phyloP scores from a whole-genome alignment of 2,113 vertebrate genomes.

The Craseonycteris thonglongyai region DNA sequence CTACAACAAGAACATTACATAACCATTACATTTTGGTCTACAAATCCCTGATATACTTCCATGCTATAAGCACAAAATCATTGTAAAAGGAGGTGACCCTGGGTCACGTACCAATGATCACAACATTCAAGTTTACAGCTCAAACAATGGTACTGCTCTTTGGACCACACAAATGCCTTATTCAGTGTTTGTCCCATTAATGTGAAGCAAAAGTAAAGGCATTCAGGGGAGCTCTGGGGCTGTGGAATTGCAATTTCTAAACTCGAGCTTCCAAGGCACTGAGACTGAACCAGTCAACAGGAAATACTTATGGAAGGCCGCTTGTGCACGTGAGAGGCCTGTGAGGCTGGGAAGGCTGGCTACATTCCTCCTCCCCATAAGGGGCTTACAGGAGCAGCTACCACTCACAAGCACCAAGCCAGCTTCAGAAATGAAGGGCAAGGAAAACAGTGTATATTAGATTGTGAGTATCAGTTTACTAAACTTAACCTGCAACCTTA shows the following conservation, averaged over 20 bases:
- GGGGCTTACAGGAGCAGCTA: background rate
- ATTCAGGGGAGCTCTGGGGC: background rate
- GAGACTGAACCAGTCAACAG: background rate
- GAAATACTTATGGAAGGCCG: background rate
- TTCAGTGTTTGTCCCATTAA: background rate
- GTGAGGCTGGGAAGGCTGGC: background rate
- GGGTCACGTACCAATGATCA: background rate
- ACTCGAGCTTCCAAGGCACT: background rate
- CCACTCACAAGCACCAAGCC: background rate
- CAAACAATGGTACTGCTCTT: background rate
- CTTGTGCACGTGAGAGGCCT: too few relatives aligned
- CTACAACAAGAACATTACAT: constrained; percentile 53
- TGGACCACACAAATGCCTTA: background rate
- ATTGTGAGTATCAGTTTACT: background rate
- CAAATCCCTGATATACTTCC: background rate
- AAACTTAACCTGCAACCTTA: background rate
- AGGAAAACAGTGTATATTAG: background rate
- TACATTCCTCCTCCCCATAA: background rate
- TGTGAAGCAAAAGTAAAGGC: background rate
- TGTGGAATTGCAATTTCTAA: background rate
- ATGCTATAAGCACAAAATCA: background rate
- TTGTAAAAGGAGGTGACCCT: background rate
- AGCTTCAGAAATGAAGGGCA: background rate
- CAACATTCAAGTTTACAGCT: background rate
- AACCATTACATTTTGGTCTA: background rate